Percentiles rank a stretch among this genome's conserved stretches.
These are phyloP conservation scores for Callocephalon fimbriatum DNA, from an alignment of 2,113 vertebrate genomes.

Conservation along the genomic window DNA sequence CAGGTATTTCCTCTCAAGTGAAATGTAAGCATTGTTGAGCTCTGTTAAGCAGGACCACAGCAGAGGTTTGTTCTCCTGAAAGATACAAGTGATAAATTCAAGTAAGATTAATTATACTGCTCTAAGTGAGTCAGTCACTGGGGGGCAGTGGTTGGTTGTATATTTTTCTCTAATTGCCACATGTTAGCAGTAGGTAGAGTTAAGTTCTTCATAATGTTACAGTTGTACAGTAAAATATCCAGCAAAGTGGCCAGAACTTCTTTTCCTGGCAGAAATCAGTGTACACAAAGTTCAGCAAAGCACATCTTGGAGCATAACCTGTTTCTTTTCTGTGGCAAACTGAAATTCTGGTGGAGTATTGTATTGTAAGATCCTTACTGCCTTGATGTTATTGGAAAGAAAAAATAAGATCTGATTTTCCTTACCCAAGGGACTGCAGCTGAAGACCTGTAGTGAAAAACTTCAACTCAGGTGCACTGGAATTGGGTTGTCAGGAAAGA, in stretches of 20 bases:
- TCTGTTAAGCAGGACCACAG: too few relatives aligned
- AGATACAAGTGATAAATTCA: neutral
- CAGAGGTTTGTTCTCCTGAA: too few relatives aligned
- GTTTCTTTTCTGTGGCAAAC: neutral
- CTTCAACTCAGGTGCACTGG: neutral
- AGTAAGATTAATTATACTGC: neutral
- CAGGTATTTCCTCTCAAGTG: too few relatives aligned
- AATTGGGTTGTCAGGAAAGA: neutral
- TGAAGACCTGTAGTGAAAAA: neutral
- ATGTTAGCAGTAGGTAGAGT: neutral
- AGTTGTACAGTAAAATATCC: neutral
- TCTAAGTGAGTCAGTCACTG: neutral
- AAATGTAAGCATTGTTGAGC: too few relatives aligned
- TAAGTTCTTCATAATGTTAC: neutral
- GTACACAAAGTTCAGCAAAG: neutral
- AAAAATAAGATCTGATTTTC: neutral
- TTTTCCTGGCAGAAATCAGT: neutral
- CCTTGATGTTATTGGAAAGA: neutral
- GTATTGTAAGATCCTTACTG: neutral
- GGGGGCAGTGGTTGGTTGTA: constrained; percentile 24
- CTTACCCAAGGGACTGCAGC: neutral
- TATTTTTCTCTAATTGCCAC: neutral
- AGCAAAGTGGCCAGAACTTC: neutral
- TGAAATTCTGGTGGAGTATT: neutral
- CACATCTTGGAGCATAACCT: neutral